Evolutionary conservation across 2,113 vertebrate species (phyloP), one percentile per base, ranked within the genome.

Genomic region (Gallinago paraguaiae): DNA sequence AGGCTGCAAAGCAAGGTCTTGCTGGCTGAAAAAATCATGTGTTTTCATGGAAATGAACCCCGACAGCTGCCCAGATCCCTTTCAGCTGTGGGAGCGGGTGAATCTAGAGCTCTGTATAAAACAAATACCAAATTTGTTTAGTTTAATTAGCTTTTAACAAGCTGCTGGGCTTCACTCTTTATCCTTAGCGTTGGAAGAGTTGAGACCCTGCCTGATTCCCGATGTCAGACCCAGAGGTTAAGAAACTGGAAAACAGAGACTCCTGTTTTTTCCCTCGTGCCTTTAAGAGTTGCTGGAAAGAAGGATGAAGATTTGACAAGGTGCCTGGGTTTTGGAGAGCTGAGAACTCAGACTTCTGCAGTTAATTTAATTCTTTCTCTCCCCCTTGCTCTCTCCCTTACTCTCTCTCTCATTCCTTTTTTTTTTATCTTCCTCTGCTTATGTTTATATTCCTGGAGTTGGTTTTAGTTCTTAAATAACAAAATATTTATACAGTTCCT

Each of bases 21-120:
- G 2, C 0, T 67, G n/a, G 33, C 23, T 13, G 6, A 28, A 69
- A 13, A 48, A 13, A 61, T 61, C 4, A 0, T 10, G 7, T 3
- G 3, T 60, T 78, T 65, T 50, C 22, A 17, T 35, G 37, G 31
- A 30, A 51, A 22, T 0, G 7, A 46, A 17, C 9, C 9, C 1
- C 0, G 33, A 7, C 30, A 16, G 9, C 43, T 24, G 74, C 39
- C 46, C 3, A 70, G 57, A 8, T 33, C 7, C 30, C 45, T 65
- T 45, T 61, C 33, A 53, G 39, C 31, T 30, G 1, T 20, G 67
- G 39, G 51, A 88, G 20, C 19, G 23, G 35, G 17, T 37, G 22
- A 25, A 25, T 86, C 43, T 72, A 30, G 53, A 77, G 71, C 61
- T 63, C 33, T 68, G 27, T n/a, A 5, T 53, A 7, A 39, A 19